A percentile compares a stretch with the other conserved stretches of the same genome.
These are phyloP conservation scores for Bujurquina vittata DNA, from an alignment of 2,113 vertebrate species.

Conservation along the genomic window DNA sequence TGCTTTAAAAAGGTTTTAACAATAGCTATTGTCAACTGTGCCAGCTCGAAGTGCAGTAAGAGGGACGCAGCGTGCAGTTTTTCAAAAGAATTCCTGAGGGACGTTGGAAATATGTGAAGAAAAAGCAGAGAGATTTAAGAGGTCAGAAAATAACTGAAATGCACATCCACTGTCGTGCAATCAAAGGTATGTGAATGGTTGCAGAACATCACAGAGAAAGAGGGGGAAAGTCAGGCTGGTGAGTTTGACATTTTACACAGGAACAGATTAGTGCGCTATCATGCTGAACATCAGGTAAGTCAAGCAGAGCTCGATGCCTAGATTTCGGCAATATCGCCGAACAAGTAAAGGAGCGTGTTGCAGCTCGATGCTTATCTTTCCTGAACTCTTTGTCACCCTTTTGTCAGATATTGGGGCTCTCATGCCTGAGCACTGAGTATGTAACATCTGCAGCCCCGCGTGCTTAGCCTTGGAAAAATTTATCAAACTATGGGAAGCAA, in stretches of 20 bases:
- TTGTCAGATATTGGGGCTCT: constrained; percentile 29
- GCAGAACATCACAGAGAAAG: background rate
- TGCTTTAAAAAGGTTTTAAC: background rate
- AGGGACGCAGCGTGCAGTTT: fast-evolving
- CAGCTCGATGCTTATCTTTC: background rate
- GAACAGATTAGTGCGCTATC: background rate
- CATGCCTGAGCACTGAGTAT: background rate
- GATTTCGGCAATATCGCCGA: background rate
- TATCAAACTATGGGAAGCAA: background rate
- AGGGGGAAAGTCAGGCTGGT: background rate
- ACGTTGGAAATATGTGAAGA: background rate
- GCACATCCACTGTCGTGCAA: background rate
- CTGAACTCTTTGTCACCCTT: constrained; percentile 58
- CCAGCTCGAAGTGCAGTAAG: background rate
- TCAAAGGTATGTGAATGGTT: background rate
- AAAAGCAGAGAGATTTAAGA: background rate
- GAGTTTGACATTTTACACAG: background rate
- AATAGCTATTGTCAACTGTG: background rate
- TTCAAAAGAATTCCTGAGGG: background rate
- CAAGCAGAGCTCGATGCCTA: background rate
- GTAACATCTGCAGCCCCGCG: constrained; percentile 20
- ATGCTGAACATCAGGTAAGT: background rate
- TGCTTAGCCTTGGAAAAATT: background rate
- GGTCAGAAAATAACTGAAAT: background rate
- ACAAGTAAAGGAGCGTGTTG: background rate